These are phyloP conservation scores for Cantharis nigra DNA, from an alignment of 2,888 invertebrate genomes.

Conservation along the genomic window DNA sequence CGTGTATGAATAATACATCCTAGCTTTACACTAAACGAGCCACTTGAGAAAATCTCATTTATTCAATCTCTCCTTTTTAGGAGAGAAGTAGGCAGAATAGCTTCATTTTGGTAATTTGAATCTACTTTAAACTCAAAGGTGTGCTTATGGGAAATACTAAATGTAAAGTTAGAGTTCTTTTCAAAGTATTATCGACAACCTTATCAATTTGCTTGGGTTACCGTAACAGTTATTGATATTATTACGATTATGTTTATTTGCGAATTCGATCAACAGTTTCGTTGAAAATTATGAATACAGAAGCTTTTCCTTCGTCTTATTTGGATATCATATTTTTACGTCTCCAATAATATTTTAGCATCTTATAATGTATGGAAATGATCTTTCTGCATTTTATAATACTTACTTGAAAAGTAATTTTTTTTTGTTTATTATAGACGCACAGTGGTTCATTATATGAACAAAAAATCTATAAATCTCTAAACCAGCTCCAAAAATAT, in stretches of 20 bases:
- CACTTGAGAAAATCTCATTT: slow-evolving; percentile 47
- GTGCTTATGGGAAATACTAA: slow-evolving; percentile 29
- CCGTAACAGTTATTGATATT: slow-evolving; percentile 16
- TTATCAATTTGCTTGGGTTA: slow-evolving; percentile 28
- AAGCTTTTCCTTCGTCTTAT: background rate
- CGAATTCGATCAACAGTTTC: background rate
- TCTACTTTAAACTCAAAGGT: slow-evolving; percentile 27
- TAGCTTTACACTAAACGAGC: slow-evolving; percentile 22
- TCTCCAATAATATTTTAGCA: background rate
- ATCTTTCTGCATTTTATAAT: background rate
- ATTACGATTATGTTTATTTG: background rate
- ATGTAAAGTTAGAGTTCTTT: slow-evolving; percentile 17
- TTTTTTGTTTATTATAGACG: no score
- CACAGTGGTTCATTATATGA: no score
- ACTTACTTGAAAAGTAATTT: background rate
- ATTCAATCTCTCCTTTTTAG: slow-evolving; percentile 48
- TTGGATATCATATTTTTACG: background rate
- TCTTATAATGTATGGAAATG: background rate
- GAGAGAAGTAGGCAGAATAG: slow-evolving; percentile 35
- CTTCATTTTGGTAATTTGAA: slow-evolving; percentile 34
- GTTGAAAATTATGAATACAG: background rate
- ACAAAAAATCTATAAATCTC: no score
- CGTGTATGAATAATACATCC: slow-evolving; percentile 29
- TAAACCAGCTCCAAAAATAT: no score
- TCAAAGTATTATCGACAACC: slow-evolving; percentile 17